Conservation (phyloP, 2,888 invertebrate genomes). For the Clepsis dumicolana region DNA sequence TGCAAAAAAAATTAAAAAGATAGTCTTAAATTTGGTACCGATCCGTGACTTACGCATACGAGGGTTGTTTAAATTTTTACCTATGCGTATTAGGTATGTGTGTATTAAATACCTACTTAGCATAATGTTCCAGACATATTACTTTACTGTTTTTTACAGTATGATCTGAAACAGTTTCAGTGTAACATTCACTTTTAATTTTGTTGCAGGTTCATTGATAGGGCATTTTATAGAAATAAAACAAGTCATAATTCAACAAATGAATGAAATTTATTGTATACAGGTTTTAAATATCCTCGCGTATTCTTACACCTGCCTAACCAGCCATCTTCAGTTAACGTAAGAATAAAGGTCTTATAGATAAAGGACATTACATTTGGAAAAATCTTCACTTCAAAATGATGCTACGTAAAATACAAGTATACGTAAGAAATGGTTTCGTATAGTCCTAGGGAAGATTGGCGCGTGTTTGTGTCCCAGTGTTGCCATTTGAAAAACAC, state of each 20-base stretch:
- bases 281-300: conserved; percentile 86
- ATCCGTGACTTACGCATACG: no score
- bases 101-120: no score
- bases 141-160: no score
- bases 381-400: conserved; percentile 71
- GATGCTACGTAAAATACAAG: conserved; percentile 70
- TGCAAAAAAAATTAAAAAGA: no score
- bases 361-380: conserved; percentile 81
- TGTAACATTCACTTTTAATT: no score
- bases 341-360: conserved; percentile 83
- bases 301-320: conserved; percentile 81
- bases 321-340: conserved; percentile 82
- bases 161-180: no score
- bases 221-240: conserved; percentile 63
- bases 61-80: no score
- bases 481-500: conserved; percentile 22
- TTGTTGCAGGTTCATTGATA: not conserved
- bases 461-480: conserved; percentile 2
- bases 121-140: no score
- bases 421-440: conserved; percentile 67
- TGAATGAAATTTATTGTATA: conserved; percentile 87
- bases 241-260: conserved; percentile 81
- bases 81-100: no score
- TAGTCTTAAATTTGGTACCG: no score
- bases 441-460: conserved; percentile 30